Evolutionary conservation across 2,888 invertebrate species (phyloP), one percentile per base, ranked within the genome.

Genomic region (Eupithecia vulgata): DNA sequence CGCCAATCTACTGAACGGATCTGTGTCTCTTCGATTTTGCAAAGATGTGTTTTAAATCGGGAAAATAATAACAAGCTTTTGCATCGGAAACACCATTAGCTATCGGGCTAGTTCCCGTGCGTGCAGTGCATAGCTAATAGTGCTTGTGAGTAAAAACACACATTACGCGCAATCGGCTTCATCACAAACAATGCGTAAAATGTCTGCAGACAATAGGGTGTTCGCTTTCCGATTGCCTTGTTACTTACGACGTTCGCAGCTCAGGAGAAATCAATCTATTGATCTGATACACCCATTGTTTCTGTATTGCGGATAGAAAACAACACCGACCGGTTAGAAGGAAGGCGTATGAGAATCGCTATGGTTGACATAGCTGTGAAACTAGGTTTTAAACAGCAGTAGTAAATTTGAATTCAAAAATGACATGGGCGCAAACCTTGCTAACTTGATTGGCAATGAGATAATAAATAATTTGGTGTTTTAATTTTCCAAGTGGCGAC

Each of bases 131-230:
- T 10, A 21, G 21, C 8, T 21, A n/a, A n/a, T 45, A 21, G 48
- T 17, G n/a, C 7, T 48, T 48, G n/a, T 52, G 21, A 52, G 21
- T 52, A 25, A 57, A 52, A 13, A 57, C 57, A 25, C 12, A 25
- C 52, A 12, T 12, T 52, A n/a, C 48, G 12, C 52, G 52, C 52
- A n/a, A 52, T 52, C 52, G 10, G 21, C 21, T 52, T 10, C 52
- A 52, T 52, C 52, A 21, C 57, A 57, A 57, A 57, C 57, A 57
- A 57, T 57, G 25, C 5, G 13, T 12, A 25, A 25, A 57, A 25
- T 57, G 57, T 52, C 25, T 25, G 57, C 25, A 57, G 57, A 57
- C 57, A 57, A 57, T 57, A 57, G 57, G 57, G 57, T 57, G 57
- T 57, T 25, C 12, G 25, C 13, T 57, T 57, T 25, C 25, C 57